These are phyloP conservation scores for Danio choprae DNA, from an alignment of 2,797 vertebrate genomes.

Conservation along the genomic window DNA sequence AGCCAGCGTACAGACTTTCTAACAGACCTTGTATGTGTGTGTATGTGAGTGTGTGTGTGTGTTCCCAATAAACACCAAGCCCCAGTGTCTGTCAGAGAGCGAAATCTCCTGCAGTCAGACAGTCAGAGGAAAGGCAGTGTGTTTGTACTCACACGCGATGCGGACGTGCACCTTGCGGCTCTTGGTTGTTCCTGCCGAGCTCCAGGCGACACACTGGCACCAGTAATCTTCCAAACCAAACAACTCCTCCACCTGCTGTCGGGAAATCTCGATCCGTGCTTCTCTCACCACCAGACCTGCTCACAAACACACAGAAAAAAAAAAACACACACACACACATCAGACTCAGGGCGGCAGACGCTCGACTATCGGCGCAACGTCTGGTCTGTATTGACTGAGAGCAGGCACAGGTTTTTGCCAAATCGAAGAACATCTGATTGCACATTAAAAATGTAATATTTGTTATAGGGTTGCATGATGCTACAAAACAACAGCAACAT, in stretches of 20 bases:
- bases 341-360: not conserved
- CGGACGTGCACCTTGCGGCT: conserved; percentile 94
- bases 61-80: conserved; percentile 22
- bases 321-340: conserved; percentile 7
- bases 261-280: conserved; percentile 89
- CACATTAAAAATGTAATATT: not conserved
- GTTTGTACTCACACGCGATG: conserved; percentile 91
- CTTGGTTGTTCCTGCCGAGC: conserved; percentile 94
- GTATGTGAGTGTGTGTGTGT: conserved; percentile 20
- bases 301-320: conserved; percentile 10
- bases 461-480: too few relatives aligned
- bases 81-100: conserved; percentile 26
- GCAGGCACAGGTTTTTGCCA: not conserved
- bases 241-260: conserved; percentile 93
- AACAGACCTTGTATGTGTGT: not conserved
- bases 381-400: not conserved
- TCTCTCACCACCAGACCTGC: conserved; percentile 89
- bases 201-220: conserved; percentile 98
- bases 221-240: conserved; percentile 96
- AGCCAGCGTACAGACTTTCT: conserved; percentile 3
- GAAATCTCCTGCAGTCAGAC: not conserved
- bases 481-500: too few relatives aligned
- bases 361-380: not conserved
- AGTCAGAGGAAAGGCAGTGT: conserved; percentile 8
- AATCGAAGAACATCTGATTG: not conserved